phyloP scores from a whole-genome alignment of 1,140 invertebrate species.

The Notospermus geniculatus region DNA sequence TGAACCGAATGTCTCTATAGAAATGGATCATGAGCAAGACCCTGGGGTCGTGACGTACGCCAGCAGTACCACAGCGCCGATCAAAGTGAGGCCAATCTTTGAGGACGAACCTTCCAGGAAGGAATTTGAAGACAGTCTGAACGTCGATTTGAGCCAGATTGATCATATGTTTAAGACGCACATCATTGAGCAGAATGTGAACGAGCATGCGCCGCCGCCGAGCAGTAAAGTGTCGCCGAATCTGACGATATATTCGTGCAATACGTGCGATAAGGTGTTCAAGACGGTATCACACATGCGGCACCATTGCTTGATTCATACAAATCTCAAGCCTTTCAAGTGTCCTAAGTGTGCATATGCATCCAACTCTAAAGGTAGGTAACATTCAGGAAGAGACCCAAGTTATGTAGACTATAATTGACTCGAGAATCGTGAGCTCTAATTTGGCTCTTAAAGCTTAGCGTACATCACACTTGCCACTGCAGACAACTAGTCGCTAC shows the following conservation, averaged over 20 bases:
- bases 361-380: conserved; percentile 52
- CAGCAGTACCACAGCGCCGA: not conserved
- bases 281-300: conserved; percentile 54
- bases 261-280: conserved; percentile 53
- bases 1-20: not conserved
- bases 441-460: too few relatives aligned
- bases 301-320: conserved; percentile 54
- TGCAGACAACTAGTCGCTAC: too few relatives aligned
- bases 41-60: not conserved
- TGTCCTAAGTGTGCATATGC: conserved; percentile 52
- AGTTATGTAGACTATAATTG: too few relatives aligned
- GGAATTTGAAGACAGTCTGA: conserved; percentile 43
- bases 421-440: too few relatives aligned
- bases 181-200: conserved; percentile 50
- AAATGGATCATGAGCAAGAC: not conserved
- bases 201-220: conserved; percentile 34
- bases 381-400: too few relatives aligned
- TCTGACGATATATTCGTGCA: conserved; percentile 50
- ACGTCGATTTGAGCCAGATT: conserved; percentile 45
- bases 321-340: conserved; percentile 52
- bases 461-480: too few relatives aligned
- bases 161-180: conserved; percentile 45
- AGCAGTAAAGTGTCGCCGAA: conserved; percentile 19
- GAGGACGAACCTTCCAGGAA: conserved; percentile 40
- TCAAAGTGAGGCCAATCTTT: conserved; percentile 37